Evolutionary conservation across 1,140 invertebrate genomes (phyloP).

Genomic region (Drosophila melanica): DNA sequence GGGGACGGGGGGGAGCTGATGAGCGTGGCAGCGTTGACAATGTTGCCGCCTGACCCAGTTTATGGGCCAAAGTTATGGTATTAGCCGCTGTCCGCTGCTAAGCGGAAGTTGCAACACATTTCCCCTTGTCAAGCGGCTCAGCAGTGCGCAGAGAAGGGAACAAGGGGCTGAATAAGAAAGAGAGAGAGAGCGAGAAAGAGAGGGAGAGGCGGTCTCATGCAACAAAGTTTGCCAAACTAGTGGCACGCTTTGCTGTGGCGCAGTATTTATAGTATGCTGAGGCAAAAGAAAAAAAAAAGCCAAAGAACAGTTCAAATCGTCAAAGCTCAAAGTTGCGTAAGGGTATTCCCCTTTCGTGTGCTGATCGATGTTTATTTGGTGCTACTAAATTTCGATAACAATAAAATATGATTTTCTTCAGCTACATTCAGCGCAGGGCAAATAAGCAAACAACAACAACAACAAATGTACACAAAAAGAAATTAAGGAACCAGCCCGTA

Average conservation of each 20-base stretch:
- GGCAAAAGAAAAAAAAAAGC: too few species aligned
- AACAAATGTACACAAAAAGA: constrained; percentile 66
- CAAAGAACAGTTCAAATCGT: not conserved
- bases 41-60: constrained; percentile 48
- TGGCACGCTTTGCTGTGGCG: too few species aligned
- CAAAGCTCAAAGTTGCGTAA: not conserved
- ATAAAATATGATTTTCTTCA: constrained; percentile 79
- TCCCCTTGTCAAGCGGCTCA: constrained; percentile 9
- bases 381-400: constrained; percentile 75
- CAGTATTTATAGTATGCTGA: too few species aligned
- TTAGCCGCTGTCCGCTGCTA: constrained; percentile 18
- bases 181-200: too few species aligned
- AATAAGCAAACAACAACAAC: constrained; percentile 19
- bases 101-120: constrained; percentile 45
- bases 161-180: too few species aligned
- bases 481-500: constrained; percentile 69
- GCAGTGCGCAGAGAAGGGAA: too few species aligned
- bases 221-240: constrained; percentile 1
- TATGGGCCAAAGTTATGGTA: constrained; percentile 26
- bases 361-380: constrained; percentile 60
- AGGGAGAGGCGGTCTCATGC: not conserved
- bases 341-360: not conserved
- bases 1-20: not conserved
- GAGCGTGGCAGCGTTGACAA: constrained; percentile 26
- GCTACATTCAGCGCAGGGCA: constrained; percentile 25